Conservation (phyloP, 2,888 invertebrate species). For the Drosophila vallismaia region DNA sequence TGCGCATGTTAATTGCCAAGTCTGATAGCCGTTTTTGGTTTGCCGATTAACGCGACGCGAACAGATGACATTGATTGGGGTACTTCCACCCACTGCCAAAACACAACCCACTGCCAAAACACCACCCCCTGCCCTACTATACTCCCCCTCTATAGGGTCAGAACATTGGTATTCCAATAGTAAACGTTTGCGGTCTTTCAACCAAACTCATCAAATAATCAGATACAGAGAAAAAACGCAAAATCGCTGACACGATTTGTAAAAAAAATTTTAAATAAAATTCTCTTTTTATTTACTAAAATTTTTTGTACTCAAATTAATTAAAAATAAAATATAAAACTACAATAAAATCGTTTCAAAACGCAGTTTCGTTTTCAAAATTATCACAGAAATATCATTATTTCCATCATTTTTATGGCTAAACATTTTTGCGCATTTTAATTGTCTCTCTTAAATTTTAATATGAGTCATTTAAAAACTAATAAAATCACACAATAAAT, state of each 20-base stretch:
- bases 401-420: not conserved
- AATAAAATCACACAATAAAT: no score
- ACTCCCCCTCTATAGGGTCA: constrained; percentile 1
- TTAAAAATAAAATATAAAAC: no score
- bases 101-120: constrained; percentile 6
- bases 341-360: no score
- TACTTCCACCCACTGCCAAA: constrained; percentile 25
- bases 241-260: no score
- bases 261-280: no score
- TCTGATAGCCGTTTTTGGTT: constrained; percentile 52
- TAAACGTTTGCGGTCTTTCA: constrained; percentile 54
- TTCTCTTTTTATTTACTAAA: no score
- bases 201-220: constrained; percentile 42
- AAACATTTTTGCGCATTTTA: no score
- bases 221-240: constrained; percentile 6
- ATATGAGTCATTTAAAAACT: no score
- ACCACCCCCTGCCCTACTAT: not conserved
- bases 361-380: no score
- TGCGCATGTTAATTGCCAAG: constrained; percentile 64
- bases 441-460: no score
- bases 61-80: constrained; percentile 57
- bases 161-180: constrained; percentile 46
- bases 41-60: constrained; percentile 33
- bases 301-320: no score
- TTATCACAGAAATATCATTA: not conserved